Evolutionary conservation across 2,888 invertebrate genomes (phyloP).

Genomic region (Agriopis aurantiaria): DNA sequence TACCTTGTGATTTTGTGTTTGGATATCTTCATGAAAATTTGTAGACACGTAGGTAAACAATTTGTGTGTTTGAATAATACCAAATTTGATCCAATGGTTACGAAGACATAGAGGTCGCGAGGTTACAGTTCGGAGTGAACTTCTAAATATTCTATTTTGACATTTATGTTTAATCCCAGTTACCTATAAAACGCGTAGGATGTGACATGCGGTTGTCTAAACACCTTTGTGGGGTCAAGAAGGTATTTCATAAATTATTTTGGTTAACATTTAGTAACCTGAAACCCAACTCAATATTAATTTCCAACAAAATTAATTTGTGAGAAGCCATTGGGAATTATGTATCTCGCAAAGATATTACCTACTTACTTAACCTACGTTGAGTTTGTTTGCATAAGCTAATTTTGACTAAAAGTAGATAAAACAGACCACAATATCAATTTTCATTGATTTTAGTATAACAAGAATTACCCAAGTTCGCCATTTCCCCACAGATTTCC

Average conservation of each 20-base stretch:
- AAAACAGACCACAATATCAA: not conserved
- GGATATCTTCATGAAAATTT: too few species aligned
- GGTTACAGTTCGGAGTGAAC: not conserved
- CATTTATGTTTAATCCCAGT: not conserved
- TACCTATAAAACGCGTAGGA: constrained; percentile 9
- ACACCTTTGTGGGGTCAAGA: constrained; percentile 9
- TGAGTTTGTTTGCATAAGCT: not conserved
- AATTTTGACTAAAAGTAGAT: not conserved
- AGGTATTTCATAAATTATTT: constrained; percentile 20
- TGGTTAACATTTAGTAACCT: constrained; percentile 12
- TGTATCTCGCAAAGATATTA: not conserved
- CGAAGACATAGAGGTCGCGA: too few species aligned
- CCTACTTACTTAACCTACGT: not conserved
- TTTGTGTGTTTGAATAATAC: too few species aligned
- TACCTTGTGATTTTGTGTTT: too few species aligned
- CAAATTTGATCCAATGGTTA: too few species aligned
- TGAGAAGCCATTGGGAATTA: constrained; percentile 12
- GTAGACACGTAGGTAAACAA: too few species aligned
- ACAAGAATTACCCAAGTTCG: not conserved
- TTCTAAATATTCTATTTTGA: not conserved
- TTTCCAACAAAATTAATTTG: constrained; percentile 13
- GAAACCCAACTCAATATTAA: constrained; percentile 20
- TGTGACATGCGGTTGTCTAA: not conserved
- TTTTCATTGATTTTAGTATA: not conserved
- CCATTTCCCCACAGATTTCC: constrained; percentile 41